phyloP scores from a whole-genome alignment of 2,888 invertebrate species.

The Metalampra italica region DNA sequence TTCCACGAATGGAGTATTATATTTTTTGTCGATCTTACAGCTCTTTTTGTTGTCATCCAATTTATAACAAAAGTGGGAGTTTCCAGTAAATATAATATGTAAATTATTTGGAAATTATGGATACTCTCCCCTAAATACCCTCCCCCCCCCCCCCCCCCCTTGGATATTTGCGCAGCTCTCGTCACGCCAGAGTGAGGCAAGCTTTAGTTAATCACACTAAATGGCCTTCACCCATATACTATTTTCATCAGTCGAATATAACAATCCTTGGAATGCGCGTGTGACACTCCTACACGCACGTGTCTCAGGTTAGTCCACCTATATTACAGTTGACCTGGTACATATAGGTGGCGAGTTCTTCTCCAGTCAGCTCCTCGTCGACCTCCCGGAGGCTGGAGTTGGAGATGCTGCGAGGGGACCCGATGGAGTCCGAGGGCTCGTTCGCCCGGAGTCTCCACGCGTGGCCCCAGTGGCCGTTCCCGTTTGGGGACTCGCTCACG shows the following conservation, averaged over 20 bases:
- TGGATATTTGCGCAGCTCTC: too few relatives aligned
- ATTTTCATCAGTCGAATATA: neutral
- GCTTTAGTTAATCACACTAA: neutral
- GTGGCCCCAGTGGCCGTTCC: constrained; percentile 54
- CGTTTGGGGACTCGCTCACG: constrained; percentile 58
- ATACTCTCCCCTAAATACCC: too few relatives aligned
- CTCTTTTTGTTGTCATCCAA: too few relatives aligned
- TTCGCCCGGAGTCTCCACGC: constrained; percentile 42
- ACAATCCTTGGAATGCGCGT: neutral
- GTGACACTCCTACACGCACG: constrained; percentile 36
- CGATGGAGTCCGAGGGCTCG: constrained; percentile 62
- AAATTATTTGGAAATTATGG: too few relatives aligned
- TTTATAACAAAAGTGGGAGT: too few relatives aligned
- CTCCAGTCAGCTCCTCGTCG: constrained; percentile 83
- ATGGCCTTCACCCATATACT: neutral
- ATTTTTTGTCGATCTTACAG: too few relatives aligned
- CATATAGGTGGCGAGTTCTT: constrained; percentile 84
- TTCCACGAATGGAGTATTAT: too few relatives aligned
- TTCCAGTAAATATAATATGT: too few relatives aligned
- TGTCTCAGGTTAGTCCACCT: constrained; percentile 64
- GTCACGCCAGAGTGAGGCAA: too few relatives aligned
- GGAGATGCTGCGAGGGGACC: constrained; percentile 80
- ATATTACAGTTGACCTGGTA: constrained; percentile 80
- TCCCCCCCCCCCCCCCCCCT: too few relatives aligned
- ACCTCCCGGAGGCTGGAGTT: constrained; percentile 87